These are phyloP conservation scores for Parazoanthus darwini DNA, from an alignment of 92 coral and sea anemone species.

Conservation along the genomic window DNA sequence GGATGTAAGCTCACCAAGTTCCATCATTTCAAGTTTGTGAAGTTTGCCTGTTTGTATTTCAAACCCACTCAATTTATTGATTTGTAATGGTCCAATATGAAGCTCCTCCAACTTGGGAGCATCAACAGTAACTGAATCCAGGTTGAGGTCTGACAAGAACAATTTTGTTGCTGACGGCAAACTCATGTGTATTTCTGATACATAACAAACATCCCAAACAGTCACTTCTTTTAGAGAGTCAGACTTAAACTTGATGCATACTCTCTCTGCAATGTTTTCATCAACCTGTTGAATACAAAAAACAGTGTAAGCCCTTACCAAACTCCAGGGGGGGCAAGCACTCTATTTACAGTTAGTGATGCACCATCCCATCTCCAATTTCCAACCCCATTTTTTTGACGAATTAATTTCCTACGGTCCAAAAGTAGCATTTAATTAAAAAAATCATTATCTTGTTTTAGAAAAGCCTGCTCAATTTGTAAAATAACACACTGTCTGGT, in stretches of 20 bases:
- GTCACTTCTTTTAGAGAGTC: slow-evolving; percentile 45
- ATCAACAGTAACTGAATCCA: slow-evolving; percentile 46
- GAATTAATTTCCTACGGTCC: too few relatives aligned
- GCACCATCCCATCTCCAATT: too few relatives aligned
- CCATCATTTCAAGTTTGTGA: slow-evolving; percentile 36
- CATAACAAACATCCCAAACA: slow-evolving; percentile 58
- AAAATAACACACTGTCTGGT: too few relatives aligned
- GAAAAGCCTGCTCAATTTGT: too few relatives aligned
- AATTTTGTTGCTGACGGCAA: slow-evolving; percentile 45
- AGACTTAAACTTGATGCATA: slow-evolving; percentile 45
- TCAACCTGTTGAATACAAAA: slow-evolving; percentile 45
- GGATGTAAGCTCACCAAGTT: slow-evolving; percentile 7
- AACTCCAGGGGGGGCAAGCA: too few relatives aligned
- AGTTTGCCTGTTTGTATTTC: slow-evolving; percentile 33
- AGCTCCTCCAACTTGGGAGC: slow-evolving; percentile 54
- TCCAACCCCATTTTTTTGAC: neutral
- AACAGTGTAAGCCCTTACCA: neutral
- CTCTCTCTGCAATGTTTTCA: slow-evolving; percentile 29
- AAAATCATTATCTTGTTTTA: too few relatives aligned
- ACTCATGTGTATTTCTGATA: slow-evolving; percentile 44
- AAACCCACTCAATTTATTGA: neutral
- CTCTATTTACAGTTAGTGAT: too few relatives aligned
- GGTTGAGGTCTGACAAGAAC: slow-evolving; percentile 57
- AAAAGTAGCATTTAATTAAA: too few relatives aligned
- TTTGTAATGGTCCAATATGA: slow-evolving; percentile 52